Evolutionary conservation across 2,113 vertebrate species (phyloP).

Genomic region (Colius striatus): DNA sequence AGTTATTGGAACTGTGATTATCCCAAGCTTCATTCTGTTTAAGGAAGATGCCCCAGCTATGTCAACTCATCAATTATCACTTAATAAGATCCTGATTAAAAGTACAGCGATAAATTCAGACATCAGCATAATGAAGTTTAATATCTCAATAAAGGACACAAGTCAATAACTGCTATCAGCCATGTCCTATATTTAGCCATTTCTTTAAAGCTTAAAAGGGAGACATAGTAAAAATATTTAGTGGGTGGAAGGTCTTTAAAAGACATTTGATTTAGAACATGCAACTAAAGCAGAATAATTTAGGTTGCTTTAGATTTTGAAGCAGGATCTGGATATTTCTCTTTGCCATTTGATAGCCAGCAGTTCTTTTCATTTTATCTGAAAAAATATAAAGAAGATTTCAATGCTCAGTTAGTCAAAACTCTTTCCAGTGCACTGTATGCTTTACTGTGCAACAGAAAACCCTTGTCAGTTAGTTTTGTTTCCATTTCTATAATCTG

Average conservation of each 20-base stretch:
- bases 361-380: background rate
- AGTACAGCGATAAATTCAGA: background rate
- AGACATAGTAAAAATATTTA: background rate
- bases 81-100: background rate
- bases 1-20: background rate
- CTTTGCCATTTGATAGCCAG: background rate
- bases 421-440: background rate
- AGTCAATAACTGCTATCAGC: background rate
- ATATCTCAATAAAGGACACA: background rate
- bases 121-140: background rate
- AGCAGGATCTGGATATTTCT: background rate
- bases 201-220: background rate
- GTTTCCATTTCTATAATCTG: background rate
- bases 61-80: background rate
- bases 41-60: background rate
- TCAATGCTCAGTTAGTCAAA: background rate
- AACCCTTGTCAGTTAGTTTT: background rate
- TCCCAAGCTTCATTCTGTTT: background rate
- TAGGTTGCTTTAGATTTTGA: background rate
- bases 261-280: background rate
- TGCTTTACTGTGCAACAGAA: background rate
- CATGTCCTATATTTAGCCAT: background rate
- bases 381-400: background rate
- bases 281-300: background rate
- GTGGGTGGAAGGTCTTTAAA: background rate